Percentiles rank a stretch among this genome's conserved stretches.
Evolutionary conservation across 2,113 vertebrate species (phyloP).

Genomic region (Piprites chloris): DNA sequence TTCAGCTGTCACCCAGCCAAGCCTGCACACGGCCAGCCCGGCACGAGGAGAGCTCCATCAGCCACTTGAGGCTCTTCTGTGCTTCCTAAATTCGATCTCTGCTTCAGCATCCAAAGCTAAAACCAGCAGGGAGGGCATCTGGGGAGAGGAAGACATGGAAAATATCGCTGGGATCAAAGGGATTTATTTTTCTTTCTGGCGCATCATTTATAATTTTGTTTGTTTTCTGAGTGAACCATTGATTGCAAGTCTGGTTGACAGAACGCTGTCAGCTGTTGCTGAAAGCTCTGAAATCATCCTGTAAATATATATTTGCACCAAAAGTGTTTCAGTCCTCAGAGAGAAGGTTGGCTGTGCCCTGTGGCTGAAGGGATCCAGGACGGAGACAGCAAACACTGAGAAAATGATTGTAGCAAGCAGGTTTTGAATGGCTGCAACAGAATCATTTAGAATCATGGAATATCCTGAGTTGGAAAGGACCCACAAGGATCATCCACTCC

Average conservation of each 20-base stretch:
- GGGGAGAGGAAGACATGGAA: not conserved
- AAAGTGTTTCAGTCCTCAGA: not conserved
- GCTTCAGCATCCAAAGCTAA: not conserved
- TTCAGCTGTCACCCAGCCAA: slow-evolving; percentile 29
- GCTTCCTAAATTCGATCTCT: not conserved
- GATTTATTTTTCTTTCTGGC: not conserved
- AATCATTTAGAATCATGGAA: not conserved
- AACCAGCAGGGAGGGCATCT: not conserved
- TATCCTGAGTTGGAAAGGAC: not conserved
- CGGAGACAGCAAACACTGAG: not conserved
- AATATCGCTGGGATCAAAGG: not conserved
- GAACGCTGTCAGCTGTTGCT: not conserved
- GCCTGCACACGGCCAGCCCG: not conserved
- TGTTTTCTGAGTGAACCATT: not conserved
- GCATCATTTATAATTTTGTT: not conserved
- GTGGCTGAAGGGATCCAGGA: accelerated
- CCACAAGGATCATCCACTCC: not conserved
- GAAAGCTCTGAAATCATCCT: not conserved
- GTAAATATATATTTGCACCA: not conserved
- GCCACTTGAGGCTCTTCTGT: not conserved
- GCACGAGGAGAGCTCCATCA: not conserved
- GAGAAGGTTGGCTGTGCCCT: not conserved
- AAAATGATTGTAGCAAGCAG: not conserved
- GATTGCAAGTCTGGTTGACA: not conserved
- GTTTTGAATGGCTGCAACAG: not conserved